Conservation (phyloP, 2,797 vertebrate species). For the Fistularia commersonii region DNA sequence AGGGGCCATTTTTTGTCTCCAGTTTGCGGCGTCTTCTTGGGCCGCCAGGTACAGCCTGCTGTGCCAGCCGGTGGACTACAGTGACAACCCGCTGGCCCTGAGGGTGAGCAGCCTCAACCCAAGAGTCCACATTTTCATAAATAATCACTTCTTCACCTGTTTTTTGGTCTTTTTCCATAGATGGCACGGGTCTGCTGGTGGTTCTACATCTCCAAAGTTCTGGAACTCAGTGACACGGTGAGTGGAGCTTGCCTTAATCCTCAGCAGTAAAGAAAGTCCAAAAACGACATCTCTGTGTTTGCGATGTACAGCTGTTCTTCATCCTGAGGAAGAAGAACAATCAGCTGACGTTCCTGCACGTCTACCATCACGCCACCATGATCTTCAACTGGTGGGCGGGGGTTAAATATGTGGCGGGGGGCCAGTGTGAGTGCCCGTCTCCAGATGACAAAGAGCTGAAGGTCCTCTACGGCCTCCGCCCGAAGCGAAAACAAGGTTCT, state of each 20-base stretch:
- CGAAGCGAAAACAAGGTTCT: too few species aligned
- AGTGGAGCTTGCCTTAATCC: constrained; percentile 10
- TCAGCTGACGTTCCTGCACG: constrained; percentile 92
- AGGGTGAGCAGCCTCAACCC: constrained; percentile 44
- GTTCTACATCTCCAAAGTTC: constrained; percentile 79
- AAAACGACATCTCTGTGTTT: not conserved
- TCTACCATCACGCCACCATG: constrained; percentile 95
- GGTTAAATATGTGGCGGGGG: constrained; percentile 92
- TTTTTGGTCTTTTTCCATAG: constrained; percentile 52
- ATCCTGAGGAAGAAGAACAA: constrained; percentile 94
- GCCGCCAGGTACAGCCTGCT: constrained; percentile 72
- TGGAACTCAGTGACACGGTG: constrained; percentile 72
- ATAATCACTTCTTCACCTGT: not conserved
- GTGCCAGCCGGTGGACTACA: constrained; percentile 74
- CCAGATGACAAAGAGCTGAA: not conserved
- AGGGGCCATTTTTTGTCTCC: constrained; percentile 1
- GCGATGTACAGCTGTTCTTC: constrained; percentile 81
- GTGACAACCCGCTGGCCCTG: constrained; percentile 54
- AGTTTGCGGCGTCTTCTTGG: constrained; percentile 72
- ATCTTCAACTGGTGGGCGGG: constrained; percentile 96
- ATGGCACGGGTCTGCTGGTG: constrained; percentile 82
- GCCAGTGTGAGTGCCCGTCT: constrained; percentile 83
- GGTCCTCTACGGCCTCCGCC: too few species aligned
- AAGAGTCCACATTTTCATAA: too few species aligned
- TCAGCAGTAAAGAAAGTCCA: too few species aligned